A percentile compares a stretch with the other conserved stretches of the same genome.
These are phyloP conservation scores for Heptranchias perlo DNA, from an alignment of 2,113 vertebrate species.

Conservation along the genomic window DNA sequence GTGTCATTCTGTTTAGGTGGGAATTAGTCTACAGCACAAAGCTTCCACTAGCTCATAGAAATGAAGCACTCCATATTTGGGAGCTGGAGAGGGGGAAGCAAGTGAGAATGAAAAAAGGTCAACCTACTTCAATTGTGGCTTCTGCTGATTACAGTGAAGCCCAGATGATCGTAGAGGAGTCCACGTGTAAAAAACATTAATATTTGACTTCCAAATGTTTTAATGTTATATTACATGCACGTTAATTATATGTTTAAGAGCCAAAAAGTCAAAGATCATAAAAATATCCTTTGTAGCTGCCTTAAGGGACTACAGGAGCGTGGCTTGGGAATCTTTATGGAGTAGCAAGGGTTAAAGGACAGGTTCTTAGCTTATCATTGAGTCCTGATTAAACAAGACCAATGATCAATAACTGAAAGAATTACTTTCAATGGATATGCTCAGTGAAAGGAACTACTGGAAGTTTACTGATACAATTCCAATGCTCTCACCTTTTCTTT, in stretches of 20 bases:
- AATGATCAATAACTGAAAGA: not conserved
- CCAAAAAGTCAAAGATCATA: conserved; percentile 44
- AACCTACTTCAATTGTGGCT: not conserved
- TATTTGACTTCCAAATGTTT: not conserved
- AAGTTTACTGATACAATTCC: not conserved
- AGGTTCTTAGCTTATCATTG: not conserved
- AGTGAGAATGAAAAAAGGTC: not conserved
- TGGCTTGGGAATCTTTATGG: not conserved
- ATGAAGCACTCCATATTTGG: not conserved
- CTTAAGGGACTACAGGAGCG: not conserved
- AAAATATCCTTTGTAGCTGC: not conserved
- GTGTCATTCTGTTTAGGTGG: not conserved
- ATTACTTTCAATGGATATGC: not conserved
- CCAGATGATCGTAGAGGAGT: no score
- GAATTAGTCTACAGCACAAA: not conserved
- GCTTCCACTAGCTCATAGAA: not conserved
- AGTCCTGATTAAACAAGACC: not conserved
- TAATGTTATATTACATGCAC: conserved; percentile 46
- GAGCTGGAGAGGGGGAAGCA: not conserved
- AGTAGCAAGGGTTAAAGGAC: not conserved
- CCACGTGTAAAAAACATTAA: not conserved
- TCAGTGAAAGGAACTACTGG: not conserved
- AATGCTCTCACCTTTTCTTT: conserved; percentile 67
- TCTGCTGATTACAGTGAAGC: not conserved
- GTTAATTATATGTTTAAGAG: conserved; percentile 45